Conservation (phyloP, 2,797 vertebrate genomes). For the Garrulus glandarius region DNA sequence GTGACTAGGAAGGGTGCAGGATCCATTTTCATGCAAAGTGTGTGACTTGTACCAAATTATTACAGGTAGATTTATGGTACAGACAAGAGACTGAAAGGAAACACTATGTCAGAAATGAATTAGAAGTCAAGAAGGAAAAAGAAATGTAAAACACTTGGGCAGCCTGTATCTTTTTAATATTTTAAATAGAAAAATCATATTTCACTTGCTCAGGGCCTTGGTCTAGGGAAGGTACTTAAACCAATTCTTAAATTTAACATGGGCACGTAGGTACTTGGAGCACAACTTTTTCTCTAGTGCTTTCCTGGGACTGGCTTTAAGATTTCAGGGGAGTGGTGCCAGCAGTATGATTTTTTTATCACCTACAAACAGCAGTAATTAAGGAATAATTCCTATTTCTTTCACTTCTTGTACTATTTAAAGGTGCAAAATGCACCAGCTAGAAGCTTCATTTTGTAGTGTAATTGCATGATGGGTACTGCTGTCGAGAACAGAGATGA, state of each 20-base stretch:
- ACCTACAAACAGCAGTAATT: neutral
- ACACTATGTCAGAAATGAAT: constrained; percentile 62
- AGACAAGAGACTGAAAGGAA: constrained; percentile 33
- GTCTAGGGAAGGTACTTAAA: constrained; percentile 6
- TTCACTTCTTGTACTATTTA: neutral
- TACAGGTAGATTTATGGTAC: constrained; percentile 29
- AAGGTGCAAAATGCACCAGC: neutral
- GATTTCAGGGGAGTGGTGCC: neutral
- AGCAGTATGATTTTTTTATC: neutral
- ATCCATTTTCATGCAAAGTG: constrained; percentile 10
- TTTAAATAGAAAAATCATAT: constrained; percentile 61
- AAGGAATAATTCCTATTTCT: neutral
- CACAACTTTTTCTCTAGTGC: neutral
- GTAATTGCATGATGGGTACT: neutral
- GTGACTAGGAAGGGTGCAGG: neutral
- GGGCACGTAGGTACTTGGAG: neutral
- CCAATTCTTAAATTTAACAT: constrained; percentile 36
- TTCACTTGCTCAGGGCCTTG: constrained; percentile 34
- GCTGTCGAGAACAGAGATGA: neutral
- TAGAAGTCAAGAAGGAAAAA: constrained; percentile 42
- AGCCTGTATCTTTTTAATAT: constrained; percentile 61
- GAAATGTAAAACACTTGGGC: constrained; percentile 46
- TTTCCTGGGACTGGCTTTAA: neutral
- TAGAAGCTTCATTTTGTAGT: neutral
- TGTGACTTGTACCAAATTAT: neutral